Percentiles rank a stretch among this genome's conserved stretches.
phyloP scores from a whole-genome alignment of 2,888 invertebrate genomes.

The Rugalucina vietnamica region DNA sequence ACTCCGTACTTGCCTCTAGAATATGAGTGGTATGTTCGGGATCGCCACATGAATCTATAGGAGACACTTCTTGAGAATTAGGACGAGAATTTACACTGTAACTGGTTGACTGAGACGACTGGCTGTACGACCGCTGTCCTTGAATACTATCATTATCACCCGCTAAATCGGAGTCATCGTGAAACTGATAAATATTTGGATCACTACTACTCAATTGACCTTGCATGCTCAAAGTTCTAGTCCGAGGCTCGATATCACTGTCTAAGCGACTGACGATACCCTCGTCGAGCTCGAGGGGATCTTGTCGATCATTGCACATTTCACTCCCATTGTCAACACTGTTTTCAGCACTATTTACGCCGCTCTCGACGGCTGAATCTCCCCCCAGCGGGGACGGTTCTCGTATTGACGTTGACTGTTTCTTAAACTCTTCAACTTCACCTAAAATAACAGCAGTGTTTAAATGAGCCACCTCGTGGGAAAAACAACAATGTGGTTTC shows the following conservation, averaged over 20 bases:
- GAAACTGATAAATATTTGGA: slow-evolving; percentile 73
- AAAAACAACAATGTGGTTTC: too few species aligned
- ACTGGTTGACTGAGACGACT: slow-evolving; percentile 71
- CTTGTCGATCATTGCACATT: slow-evolving; percentile 58
- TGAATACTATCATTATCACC: slow-evolving; percentile 52
- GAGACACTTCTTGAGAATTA: slow-evolving; percentile 7
- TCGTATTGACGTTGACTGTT: slow-evolving; percentile 44
- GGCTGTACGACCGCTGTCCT: slow-evolving; percentile 56
- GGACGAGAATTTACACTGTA: slow-evolving; percentile 59
- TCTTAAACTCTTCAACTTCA: slow-evolving; percentile 64
- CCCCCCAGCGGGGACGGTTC: slow-evolving; percentile 51
- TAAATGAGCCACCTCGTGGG: too few species aligned
- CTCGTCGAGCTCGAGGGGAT: slow-evolving; percentile 55
- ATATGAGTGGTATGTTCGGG: slow-evolving; percentile 22
- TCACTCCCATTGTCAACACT: slow-evolving; percentile 59
- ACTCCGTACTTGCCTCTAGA: slow-evolving; percentile 37
- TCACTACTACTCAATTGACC: slow-evolving; percentile 72
- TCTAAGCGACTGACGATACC: slow-evolving; percentile 59
- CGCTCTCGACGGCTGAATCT: slow-evolving; percentile 61
- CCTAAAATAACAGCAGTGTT: too few species aligned
- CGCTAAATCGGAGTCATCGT: slow-evolving; percentile 51
- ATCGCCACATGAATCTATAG: slow-evolving; percentile 19
- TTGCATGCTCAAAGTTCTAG: slow-evolving; percentile 63
- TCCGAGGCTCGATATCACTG: slow-evolving; percentile 63
- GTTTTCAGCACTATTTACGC: slow-evolving; percentile 62